These are phyloP conservation scores for Orbicella faveolata DNA, from an alignment of 64 coral and sea anemone species.

Conservation along the genomic window DNA sequence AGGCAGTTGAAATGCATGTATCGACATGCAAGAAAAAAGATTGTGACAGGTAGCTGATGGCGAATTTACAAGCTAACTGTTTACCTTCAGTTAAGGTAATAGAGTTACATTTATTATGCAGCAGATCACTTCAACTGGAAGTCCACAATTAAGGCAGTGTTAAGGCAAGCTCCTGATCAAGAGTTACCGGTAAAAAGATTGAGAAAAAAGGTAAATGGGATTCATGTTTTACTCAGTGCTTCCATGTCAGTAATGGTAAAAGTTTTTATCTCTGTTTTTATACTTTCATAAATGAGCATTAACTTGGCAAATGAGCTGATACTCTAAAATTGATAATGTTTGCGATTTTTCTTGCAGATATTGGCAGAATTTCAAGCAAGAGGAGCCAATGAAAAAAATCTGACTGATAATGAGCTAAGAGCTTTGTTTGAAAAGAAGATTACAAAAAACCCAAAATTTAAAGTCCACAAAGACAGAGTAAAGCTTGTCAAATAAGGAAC, in stretches of 20 bases:
- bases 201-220: slow-evolving; percentile 83
- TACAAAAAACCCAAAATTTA: slow-evolving; percentile 87
- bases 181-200: slow-evolving; percentile 91
- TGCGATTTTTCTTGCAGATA: slow-evolving; percentile 53
- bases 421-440: slow-evolving; percentile 91
- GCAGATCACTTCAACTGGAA: slow-evolving; percentile 95
- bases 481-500: slow-evolving; percentile 53
- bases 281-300: too few relatives aligned
- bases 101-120: not conserved
- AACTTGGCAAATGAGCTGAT: too few relatives aligned
- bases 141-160: slow-evolving; percentile 75
- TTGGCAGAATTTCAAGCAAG: slow-evolving; percentile 75
- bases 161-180: slow-evolving; percentile 76
- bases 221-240: not conserved
- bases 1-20: too few relatives aligned
- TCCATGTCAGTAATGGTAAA: not conserved
- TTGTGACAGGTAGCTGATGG: too few relatives aligned
- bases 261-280: too few relatives aligned
- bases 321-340: not conserved
- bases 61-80: too few relatives aligned
- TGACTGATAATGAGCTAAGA: slow-evolving; percentile 82
- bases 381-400: slow-evolving; percentile 56
- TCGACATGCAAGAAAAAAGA: too few relatives aligned
- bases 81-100: not conserved
- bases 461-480: slow-evolving; percentile 87